phyloP scores from a whole-genome alignment of 1,140 invertebrate genomes.

The Campoletis sonorensis region DNA sequence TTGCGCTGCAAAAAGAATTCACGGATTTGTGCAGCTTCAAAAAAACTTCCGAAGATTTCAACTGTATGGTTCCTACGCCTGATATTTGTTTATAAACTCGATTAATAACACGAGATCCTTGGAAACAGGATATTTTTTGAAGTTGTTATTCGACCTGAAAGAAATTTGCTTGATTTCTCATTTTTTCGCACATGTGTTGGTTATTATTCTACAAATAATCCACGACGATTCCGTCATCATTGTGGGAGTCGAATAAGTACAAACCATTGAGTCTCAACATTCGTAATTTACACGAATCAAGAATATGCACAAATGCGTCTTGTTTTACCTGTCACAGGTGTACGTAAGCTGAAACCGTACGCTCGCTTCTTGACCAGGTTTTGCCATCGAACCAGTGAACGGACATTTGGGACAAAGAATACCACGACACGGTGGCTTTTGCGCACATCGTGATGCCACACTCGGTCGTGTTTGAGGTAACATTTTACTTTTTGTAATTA shows the following conservation, averaged over 20 bases:
- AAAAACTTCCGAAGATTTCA: not conserved
- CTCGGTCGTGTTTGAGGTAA: conserved; percentile 43
- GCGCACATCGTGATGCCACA: conserved; percentile 48
- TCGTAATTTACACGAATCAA: too few relatives aligned
- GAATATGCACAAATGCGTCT: not conserved
- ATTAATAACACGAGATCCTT: not conserved
- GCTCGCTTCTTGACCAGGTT: conserved; percentile 35
- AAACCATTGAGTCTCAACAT: too few relatives aligned
- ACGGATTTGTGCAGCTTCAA: conserved; percentile 44
- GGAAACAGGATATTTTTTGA: not conserved
- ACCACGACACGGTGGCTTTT: conserved; percentile 20
- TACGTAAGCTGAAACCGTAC: conserved; percentile 60
- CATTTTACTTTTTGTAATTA: not conserved
- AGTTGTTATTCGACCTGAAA: not conserved
- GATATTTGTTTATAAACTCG: not conserved
- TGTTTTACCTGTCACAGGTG: conserved; percentile 60
- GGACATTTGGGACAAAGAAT: conserved; percentile 46
- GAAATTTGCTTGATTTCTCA: not conserved
- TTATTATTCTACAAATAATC: too few relatives aligned
- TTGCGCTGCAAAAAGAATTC: conserved; percentile 60
- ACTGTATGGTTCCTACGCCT: not conserved
- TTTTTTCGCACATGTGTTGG: not conserved
- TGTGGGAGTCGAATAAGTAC: too few relatives aligned
- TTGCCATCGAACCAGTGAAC: conserved; percentile 46
- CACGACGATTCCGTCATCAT: not conserved